Percentiles rank a stretch among this genome's conserved stretches.
Evolutionary conservation across 2,797 vertebrate species (phyloP).

Genomic region (Pteronotus mesoamericanus): DNA sequence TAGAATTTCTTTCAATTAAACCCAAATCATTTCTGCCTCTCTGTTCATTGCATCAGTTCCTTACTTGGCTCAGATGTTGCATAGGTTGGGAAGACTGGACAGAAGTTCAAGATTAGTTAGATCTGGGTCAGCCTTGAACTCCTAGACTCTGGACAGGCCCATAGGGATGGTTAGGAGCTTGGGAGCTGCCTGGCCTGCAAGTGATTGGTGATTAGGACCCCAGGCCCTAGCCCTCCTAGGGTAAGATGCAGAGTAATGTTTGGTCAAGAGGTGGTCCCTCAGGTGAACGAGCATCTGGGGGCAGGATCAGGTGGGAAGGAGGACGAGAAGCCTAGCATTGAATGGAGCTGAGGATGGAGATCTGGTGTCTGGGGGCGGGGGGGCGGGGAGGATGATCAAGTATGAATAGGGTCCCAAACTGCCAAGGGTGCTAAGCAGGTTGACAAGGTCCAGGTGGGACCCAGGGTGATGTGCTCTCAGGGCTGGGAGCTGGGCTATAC

Average conservation of each 20-base stretch:
- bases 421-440: neutral
- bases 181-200: neutral
- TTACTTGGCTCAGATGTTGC: neutral
- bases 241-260: neutral
- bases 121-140: neutral
- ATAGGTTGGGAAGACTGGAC: neutral
- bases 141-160: neutral
- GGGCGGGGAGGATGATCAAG: neutral
- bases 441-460: neutral
- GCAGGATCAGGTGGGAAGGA: neutral
- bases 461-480: neutral
- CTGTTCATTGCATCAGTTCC: neutral
- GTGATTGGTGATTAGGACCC: neutral
- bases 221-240: neutral
- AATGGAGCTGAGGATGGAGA: neutral
- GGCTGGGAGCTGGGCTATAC: neutral
- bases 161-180: neutral
- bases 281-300: neutral
- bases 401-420: neutral
- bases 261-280: neutral
- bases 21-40: neutral
- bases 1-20: neutral
- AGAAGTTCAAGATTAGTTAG: neutral
- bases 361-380: neutral
- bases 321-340: fast-evolving